A percentile compares a stretch with the other conserved stretches of the same genome.
These are phyloP conservation scores for Sesamia inferens DNA, from an alignment of 2,888 invertebrate genomes.

Conservation along the genomic window DNA sequence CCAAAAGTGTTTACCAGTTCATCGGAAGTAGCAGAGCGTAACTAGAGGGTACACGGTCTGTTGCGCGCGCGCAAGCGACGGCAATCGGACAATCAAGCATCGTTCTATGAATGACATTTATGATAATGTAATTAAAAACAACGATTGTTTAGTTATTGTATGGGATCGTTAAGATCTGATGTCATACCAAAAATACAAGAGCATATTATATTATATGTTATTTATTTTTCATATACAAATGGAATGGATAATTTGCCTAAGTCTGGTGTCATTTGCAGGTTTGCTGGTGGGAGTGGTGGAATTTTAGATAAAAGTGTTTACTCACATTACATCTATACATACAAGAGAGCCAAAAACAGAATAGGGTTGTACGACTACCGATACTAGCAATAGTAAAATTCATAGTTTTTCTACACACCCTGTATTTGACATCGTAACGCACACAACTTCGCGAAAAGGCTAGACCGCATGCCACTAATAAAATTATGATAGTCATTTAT, in stretches of 20 bases:
- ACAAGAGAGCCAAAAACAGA: background rate
- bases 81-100: conserved; percentile 56
- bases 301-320: conserved; percentile 16
- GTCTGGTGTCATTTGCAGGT: conserved; percentile 3
- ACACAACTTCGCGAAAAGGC: too few relatives aligned
- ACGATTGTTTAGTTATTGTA: conserved; percentile 16
- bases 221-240: conserved; percentile 14
- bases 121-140: conserved; percentile 55
- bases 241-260: background rate
- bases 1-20: conserved; percentile 54
- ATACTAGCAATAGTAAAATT: background rate
- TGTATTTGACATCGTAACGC: too few relatives aligned
- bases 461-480: too few relatives aligned
- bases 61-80: conserved; percentile 68
- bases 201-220: background rate
- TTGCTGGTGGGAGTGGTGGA: conserved; percentile 7
- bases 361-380: conserved; percentile 23
- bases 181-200: background rate
- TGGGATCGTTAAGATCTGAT: conserved; percentile 2
- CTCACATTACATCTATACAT: conserved; percentile 1
- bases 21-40: conserved; percentile 76
- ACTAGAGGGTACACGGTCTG: conserved; percentile 81
- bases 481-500: too few relatives aligned
- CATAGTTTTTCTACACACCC: too few relatives aligned
- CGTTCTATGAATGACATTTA: conserved; percentile 54